A percentile compares a stretch with the other conserved stretches of the same genome.
Conservation (phyloP, 2,113 vertebrate species). For the Trogon surrucura region DNA sequence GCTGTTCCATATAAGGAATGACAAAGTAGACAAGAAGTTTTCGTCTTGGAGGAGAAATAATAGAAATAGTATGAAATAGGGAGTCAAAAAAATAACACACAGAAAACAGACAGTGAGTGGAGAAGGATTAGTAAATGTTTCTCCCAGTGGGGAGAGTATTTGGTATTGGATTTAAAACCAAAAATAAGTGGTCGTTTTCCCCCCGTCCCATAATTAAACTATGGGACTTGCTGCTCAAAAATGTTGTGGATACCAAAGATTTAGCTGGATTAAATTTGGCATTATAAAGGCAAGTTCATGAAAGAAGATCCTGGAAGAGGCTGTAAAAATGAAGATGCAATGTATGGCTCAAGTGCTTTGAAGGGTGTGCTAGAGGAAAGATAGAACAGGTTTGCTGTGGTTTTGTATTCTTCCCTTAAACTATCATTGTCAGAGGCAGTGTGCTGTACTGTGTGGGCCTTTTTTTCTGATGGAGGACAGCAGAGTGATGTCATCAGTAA, state of each 20-base stretch:
- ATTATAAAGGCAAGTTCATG: not conserved
- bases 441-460: not conserved
- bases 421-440: accelerated
- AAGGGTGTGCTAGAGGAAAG: not conserved
- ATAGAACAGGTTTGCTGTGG: not conserved
- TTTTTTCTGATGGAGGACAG: not conserved
- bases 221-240: not conserved
- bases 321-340: not conserved
- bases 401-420: not conserved
- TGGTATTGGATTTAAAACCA: not conserved
- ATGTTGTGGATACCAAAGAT: not conserved
- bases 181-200: not conserved
- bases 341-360: not conserved
- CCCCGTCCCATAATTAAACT: not conserved
- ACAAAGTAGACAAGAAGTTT: not conserved
- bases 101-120: not conserved
- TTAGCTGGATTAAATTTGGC: not conserved
- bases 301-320: not conserved
- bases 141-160: not conserved
- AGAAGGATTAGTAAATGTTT: not conserved
- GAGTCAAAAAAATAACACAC: not conserved
- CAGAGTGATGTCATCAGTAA: not conserved
- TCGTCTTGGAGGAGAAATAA: not conserved
- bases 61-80: not conserved
- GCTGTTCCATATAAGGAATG: not conserved